phyloP scores from a whole-genome alignment of 2,113 vertebrate species.

The Athene noctua region DNA sequence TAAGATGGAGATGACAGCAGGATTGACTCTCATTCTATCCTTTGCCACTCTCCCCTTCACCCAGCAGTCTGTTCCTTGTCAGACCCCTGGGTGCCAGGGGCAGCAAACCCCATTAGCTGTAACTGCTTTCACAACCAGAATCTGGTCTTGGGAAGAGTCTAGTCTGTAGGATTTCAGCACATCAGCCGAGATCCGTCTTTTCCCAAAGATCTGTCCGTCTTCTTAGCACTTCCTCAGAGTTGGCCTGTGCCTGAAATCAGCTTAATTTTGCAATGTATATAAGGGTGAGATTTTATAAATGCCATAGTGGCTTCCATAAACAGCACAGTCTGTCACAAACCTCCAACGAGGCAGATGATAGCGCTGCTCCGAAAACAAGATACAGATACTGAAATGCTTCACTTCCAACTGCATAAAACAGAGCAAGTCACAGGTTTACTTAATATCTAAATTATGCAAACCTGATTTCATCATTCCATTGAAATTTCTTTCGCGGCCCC shows the following conservation, averaged over 20 bases:
- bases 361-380: background rate
- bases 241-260: background rate
- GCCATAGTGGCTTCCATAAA: background rate
- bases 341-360: background rate
- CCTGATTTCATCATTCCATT: conserved; percentile 95
- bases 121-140: background rate
- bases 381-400: background rate
- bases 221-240: background rate
- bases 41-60: background rate
- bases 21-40: background rate
- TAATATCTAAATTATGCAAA: conserved; percentile 53
- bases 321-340: background rate
- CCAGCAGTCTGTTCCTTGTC: background rate
- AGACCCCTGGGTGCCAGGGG: background rate
- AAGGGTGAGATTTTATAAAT: background rate
- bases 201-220: background rate
- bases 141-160: background rate
- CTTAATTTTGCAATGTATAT: background rate
- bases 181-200: background rate
- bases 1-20: background rate
- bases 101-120: background rate
- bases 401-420: background rate
- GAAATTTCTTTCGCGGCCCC: conserved; percentile 90
- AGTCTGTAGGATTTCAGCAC: background rate
- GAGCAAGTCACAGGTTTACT: background rate